phyloP scores from a whole-genome alignment of 2,888 invertebrate species.

The Xylocampa areola region DNA sequence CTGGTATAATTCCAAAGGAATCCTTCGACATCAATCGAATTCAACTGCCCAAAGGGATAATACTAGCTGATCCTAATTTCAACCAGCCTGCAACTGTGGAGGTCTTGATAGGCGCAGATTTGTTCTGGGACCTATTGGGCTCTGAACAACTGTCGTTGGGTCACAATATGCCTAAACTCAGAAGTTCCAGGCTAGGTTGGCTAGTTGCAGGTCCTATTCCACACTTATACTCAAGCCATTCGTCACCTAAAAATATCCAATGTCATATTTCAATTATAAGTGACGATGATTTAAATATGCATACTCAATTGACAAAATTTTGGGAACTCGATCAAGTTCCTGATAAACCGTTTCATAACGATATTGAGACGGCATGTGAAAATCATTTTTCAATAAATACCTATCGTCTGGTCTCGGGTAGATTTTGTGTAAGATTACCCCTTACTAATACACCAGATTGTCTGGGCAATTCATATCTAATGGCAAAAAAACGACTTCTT shows the following conservation, averaged over 20 bases:
- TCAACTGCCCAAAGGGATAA: slow-evolving; percentile 9
- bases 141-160: slow-evolving; percentile 28
- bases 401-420: too few relatives aligned
- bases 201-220: slow-evolving; percentile 36
- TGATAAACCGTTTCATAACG: background rate
- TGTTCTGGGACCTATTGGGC: slow-evolving; percentile 45
- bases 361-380: slow-evolving; percentile 14
- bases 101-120: slow-evolving; percentile 42
- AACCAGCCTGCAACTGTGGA: slow-evolving; percentile 33
- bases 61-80: slow-evolving; percentile 40
- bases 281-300: slow-evolving; percentile 4
- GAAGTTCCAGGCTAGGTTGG: slow-evolving; percentile 40
- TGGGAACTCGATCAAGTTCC: slow-evolving; percentile 25
- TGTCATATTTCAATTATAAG: slow-evolving; percentile 14
- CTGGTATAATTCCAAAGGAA: slow-evolving; percentile 7
- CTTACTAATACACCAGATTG: too few relatives aligned
- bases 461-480: too few relatives aligned
- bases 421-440: too few relatives aligned
- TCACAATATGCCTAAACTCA: slow-evolving; percentile 20
- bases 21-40: slow-evolving; percentile 6
- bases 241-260: slow-evolving; percentile 12
- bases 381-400: slow-evolving; percentile 11
- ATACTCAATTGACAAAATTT: slow-evolving; percentile 9
- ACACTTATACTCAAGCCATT: slow-evolving; percentile 1
- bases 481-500: too few relatives aligned